Evolutionary conservation across 2,113 vertebrate species (phyloP).

Genomic region (Calidris pugnax): DNA sequence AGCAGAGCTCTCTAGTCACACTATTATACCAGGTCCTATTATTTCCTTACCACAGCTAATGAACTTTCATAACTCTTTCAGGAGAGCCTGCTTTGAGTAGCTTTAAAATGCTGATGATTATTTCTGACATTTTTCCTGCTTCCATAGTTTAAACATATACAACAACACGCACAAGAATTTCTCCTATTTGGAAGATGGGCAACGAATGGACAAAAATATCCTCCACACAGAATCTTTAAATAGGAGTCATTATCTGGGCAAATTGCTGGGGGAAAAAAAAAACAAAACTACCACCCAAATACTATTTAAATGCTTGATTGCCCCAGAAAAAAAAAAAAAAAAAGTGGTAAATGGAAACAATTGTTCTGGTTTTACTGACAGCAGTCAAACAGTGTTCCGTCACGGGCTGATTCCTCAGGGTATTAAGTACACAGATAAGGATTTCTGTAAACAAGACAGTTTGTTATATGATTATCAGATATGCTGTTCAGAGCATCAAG

Average conservation of each 20-base stretch:
- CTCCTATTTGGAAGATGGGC: not conserved
- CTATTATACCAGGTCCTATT: not conserved
- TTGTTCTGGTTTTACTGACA: constrained; percentile 19
- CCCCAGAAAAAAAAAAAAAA: not conserved
- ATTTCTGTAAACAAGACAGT: not conserved
- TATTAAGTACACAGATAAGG: not conserved
- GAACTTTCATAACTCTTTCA: not conserved
- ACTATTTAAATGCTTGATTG: constrained; percentile 34
- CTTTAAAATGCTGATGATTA: not conserved
- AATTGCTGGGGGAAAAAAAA: not conserved
- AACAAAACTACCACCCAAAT: not conserved
- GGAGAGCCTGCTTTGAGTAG: not conserved
- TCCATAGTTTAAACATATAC: not conserved
- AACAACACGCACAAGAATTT: not conserved
- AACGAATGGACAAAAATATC: constrained; percentile 34
- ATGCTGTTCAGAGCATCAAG: not conserved
- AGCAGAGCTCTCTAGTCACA: not conserved
- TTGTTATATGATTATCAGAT: not conserved
- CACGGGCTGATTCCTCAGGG: not conserved
- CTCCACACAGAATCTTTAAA: constrained; percentile 12
- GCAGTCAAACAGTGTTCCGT: not conserved
- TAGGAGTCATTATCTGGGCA: constrained; percentile 13
- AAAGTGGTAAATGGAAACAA: not conserved
- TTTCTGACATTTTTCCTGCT: not conserved
- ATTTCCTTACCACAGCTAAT: not conserved